These are phyloP conservation scores for Sclerurus mexicanus DNA, from an alignment of 2,113 vertebrate genomes.

Conservation along the genomic window DNA sequence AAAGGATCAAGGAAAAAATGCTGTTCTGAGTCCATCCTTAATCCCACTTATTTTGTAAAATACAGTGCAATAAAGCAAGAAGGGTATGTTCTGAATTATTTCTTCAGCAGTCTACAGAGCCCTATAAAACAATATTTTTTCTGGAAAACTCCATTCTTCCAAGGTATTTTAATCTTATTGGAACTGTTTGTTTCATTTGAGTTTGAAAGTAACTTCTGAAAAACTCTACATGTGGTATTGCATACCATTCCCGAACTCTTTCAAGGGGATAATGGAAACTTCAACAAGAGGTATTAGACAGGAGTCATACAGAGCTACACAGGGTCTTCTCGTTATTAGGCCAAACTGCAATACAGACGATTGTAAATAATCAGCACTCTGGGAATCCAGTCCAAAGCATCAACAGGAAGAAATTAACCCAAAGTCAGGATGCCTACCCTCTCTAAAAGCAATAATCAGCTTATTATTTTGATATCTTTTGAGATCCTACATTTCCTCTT, in stretches of 20 bases:
- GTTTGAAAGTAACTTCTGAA: slow-evolving; percentile 39
- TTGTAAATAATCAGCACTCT: not conserved
- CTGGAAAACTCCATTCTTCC: not conserved
- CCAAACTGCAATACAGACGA: not conserved
- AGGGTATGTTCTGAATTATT: slow-evolving; percentile 3
- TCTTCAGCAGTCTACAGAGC: not conserved
- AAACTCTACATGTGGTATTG: not conserved
- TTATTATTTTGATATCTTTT: not conserved
- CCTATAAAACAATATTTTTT: not conserved
- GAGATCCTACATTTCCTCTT: not conserved
- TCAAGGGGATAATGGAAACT: not conserved
- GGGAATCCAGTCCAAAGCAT: not conserved
- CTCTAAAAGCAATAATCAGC: not conserved
- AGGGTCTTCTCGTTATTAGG: not conserved
- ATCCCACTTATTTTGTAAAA: not conserved
- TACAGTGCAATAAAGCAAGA: not conserved
- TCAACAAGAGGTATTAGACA: not conserved
- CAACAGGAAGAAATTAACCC: not conserved
- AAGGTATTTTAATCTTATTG: slow-evolving; percentile 43
- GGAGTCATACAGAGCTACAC: not conserved
- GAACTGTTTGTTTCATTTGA: slow-evolving; percentile 20
- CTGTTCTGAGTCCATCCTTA: not conserved
- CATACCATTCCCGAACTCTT: not conserved
- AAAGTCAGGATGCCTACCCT: not conserved
- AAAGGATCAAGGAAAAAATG: not conserved